Evolutionary conservation across 1,140 invertebrate species (phyloP), one percentile per base, ranked within the genome.

Genomic region (Tetramorium parvispinum): DNA sequence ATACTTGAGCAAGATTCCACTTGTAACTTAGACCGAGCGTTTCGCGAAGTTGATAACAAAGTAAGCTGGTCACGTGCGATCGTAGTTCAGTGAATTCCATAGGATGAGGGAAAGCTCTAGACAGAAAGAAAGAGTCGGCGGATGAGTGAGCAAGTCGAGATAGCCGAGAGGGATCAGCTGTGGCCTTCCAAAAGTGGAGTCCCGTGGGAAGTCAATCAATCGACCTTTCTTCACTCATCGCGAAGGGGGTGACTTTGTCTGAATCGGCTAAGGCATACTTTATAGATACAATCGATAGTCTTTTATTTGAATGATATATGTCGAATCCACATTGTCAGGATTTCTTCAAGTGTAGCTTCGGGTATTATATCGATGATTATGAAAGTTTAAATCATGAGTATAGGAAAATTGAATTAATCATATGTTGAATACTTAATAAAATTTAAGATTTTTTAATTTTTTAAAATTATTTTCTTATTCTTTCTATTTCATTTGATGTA

Each of bases 131-230:
- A 55, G 70, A 21, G 68, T 55, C 24, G 43, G 40, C 40, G 57
- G 68, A 83, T 83, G 79, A 81, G 78, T 55, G 78, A 88, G 71
- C 21, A 43, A 43, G 61, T 75, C 75, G 49, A 55, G 88, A 90
- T 91, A 90, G 82, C 88, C 82, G 81, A 86, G 40, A 94, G 94
- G 94, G 94, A 94, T 95, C 94, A 95, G 94, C 93, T 95, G 94
- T 94, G 92, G 92, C 93, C 92, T 93, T 94, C 91, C 88, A 88
- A 93, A 94, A 94, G 91, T 93, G 73, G 86, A 93, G 89, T 95
- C 94, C 94, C 94, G 89, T 90, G 95, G 94, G 95, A 94, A 95
- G 95, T 95, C 94, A 95, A 95, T 95, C 95, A 95, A 94, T 92
- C 91, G 92, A 91, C 92, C 91, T 95, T 94, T 95, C 94, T 94